Percentiles rank a stretch among this genome's conserved stretches.
These are phyloP conservation scores for Tinea semifulvella DNA, from an alignment of 2,888 invertebrate genomes.

Conservation along the genomic window DNA sequence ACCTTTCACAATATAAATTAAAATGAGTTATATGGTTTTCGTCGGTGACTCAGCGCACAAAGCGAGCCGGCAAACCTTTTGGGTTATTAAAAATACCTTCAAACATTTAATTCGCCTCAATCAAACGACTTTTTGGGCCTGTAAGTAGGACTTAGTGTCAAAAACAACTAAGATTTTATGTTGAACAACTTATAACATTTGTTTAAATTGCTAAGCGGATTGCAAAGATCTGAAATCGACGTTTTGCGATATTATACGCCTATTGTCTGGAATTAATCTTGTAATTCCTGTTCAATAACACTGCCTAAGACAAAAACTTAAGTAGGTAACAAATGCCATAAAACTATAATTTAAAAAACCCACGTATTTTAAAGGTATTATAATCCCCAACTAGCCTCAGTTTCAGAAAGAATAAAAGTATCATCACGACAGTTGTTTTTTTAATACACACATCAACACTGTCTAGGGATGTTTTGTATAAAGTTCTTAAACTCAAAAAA, in stretches of 20 bases:
- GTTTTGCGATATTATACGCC: conserved; percentile 11
- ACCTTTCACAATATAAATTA: conserved; percentile 12
- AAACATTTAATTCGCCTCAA: conserved; percentile 49
- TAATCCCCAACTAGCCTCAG: too few relatives aligned
- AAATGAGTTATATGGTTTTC: conserved; percentile 12
- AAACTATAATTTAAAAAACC: too few relatives aligned
- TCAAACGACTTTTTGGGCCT: conserved; percentile 49
- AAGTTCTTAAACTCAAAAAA: too few relatives aligned
- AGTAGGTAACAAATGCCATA: too few relatives aligned
- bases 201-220: conserved; percentile 45
- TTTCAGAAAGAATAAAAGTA: too few relatives aligned
- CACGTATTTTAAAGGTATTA: too few relatives aligned
- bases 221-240: conserved; percentile 25
- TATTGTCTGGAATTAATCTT: conserved; percentile 6
- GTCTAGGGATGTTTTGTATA: too few relatives aligned
- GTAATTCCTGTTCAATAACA: conserved; percentile 5
- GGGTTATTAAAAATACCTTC: conserved; percentile 43
- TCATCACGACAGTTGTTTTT: too few relatives aligned
- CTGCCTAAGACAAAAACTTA: too few relatives aligned
- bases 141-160: conserved; percentile 60
- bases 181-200: conserved; percentile 45
- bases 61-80: conserved; percentile 28
- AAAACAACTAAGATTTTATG: conserved; percentile 35
- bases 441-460: too few relatives aligned
- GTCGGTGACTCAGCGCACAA: conserved; percentile 16